phyloP scores from a whole-genome alignment of 2,797 vertebrate species.

The Anguilla pacifica region DNA sequence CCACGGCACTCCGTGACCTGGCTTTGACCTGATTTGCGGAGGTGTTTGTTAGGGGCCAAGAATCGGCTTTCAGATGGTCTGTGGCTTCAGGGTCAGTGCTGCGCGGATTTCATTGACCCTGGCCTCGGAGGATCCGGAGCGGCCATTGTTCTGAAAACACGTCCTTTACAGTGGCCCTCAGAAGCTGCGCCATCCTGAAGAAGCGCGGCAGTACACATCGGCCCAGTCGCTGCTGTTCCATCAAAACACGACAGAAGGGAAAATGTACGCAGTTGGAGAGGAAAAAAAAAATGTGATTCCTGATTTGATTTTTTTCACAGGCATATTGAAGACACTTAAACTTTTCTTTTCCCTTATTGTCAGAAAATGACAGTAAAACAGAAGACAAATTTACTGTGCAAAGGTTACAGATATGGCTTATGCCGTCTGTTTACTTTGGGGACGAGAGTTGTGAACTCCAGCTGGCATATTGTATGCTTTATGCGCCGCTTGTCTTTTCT shows the following conservation, averaged over 20 bases:
- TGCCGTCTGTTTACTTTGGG: background rate
- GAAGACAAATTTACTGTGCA: constrained; percentile 1
- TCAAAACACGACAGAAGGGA: background rate
- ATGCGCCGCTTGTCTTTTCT: background rate
- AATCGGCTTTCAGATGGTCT: background rate
- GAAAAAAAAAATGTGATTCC: background rate
- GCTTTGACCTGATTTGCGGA: background rate
- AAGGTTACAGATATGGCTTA: background rate
- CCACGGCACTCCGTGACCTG: background rate
- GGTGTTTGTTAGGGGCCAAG: background rate
- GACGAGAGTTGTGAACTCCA: constrained; percentile 30
- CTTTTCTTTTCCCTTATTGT: background rate
- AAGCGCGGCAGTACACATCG: background rate
- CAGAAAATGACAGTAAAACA: background rate
- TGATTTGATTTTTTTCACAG: background rate
- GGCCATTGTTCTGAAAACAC: background rate
- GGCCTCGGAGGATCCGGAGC: background rate
- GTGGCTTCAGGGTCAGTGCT: background rate
- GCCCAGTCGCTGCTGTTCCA: background rate
- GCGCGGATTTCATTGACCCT: background rate
- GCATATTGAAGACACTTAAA: background rate
- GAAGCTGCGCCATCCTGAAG: background rate
- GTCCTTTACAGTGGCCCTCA: background rate
- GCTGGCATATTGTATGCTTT: constrained; percentile 9
- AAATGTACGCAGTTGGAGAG: background rate